phyloP scores from a whole-genome alignment of 1,140 invertebrate genomes.

The Uloborus diversus region DNA sequence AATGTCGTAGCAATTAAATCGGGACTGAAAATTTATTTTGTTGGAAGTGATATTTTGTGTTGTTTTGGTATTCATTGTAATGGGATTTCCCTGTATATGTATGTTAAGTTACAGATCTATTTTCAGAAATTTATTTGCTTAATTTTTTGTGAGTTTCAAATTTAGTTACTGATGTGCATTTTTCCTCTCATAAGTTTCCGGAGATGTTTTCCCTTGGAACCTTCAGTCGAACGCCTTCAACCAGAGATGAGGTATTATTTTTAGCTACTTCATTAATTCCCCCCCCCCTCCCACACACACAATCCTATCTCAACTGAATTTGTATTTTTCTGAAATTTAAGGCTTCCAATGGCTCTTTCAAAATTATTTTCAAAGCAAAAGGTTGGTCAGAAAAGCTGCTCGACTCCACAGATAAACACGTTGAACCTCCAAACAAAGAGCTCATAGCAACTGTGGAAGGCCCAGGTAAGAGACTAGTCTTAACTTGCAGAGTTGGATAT shows the following conservation, averaged over 20 bases:
- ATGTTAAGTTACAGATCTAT: too few species aligned
- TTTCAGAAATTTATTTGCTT: neutral
- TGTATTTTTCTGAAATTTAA: too few species aligned
- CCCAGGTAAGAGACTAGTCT: conserved; percentile 66
- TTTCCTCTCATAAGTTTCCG: conserved; percentile 72
- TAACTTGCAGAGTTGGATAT: too few species aligned
- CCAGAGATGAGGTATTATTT: conserved; percentile 68
- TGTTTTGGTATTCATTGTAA: too few species aligned
- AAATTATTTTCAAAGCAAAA: conserved; percentile 75
- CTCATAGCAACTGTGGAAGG: conserved; percentile 72
- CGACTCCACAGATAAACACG: conserved; percentile 72
- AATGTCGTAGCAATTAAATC: too few species aligned
- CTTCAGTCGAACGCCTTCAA: conserved; percentile 75
- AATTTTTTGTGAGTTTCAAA: neutral
- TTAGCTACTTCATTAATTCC: too few species aligned
- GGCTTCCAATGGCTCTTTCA: conserved; percentile 71
- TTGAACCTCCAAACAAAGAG: conserved; percentile 73
- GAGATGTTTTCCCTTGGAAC: conserved; percentile 77
- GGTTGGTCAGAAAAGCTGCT: conserved; percentile 79
- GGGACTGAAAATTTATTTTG: too few species aligned
- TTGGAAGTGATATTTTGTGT: too few species aligned
- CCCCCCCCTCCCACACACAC: too few species aligned
- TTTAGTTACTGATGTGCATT: neutral
- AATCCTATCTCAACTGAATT: too few species aligned
- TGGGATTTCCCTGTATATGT: too few species aligned